Conservation (phyloP, 2,888 invertebrate genomes). For the Drosophila percnosoma region DNA sequence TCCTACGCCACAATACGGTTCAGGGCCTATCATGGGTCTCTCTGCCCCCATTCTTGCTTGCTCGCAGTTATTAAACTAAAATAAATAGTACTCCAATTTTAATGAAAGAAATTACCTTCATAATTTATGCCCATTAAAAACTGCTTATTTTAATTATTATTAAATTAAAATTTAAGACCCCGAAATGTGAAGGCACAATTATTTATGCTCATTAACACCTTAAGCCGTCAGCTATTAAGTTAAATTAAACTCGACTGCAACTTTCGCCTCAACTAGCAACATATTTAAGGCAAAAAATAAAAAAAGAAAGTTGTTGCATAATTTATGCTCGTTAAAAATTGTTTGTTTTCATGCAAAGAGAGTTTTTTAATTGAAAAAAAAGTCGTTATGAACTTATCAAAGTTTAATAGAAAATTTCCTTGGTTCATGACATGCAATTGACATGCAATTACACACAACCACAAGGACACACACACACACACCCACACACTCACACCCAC, state of each 20-base stretch:
- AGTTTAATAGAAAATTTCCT: conserved; percentile 16
- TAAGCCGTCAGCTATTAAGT: neutral
- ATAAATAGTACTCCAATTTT: neutral
- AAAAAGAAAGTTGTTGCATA: neutral
- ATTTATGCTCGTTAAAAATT: neutral
- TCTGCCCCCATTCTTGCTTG: no score
- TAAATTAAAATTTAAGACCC: neutral
- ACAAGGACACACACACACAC: neutral
- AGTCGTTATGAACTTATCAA: conserved; percentile 48
- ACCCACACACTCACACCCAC: neutral
- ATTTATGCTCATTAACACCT: neutral
- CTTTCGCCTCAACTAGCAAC: neutral
- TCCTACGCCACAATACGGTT: no score
- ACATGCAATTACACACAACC: conserved; percentile 72
- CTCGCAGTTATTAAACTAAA: neutral
- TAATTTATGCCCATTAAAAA: neutral
- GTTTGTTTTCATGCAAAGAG: neutral
- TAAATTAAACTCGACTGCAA: neutral
- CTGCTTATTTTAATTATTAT: neutral
- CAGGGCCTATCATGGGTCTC: no score
- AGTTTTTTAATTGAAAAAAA: conserved; percentile 15
- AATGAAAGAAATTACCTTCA: neutral
- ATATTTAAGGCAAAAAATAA: neutral
- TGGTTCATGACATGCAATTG: conserved; percentile 66
- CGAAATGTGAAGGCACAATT: neutral